Conservation (phyloP, 1,140 invertebrate genomes). For the Bombus pascuorum region DNA sequence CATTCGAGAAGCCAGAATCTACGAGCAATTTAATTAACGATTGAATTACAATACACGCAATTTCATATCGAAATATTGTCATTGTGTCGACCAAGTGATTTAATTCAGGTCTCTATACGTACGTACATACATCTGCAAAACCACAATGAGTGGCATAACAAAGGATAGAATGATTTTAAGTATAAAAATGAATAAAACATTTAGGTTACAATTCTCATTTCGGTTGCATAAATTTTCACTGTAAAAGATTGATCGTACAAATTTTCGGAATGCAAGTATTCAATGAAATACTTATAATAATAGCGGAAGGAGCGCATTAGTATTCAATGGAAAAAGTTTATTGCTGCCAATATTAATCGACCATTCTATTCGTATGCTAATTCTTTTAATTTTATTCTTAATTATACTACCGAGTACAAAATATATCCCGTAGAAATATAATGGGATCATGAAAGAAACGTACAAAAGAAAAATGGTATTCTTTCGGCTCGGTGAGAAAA, state of each 20-base stretch:
- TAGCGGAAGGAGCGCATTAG: no score
- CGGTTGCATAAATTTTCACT: no score
- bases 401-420: no score
- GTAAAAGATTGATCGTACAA: no score
- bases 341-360: no score
- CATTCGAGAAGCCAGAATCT: neutral
- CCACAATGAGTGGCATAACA: neutral
- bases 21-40: constrained; percentile 5
- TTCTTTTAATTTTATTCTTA: no score
- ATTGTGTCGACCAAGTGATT: neutral
- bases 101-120: neutral
- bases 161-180: neutral
- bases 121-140: neutral
- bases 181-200: neutral
- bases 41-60: neutral
- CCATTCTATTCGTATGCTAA: no score
- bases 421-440: no score
- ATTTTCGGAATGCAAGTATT: no score
- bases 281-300: no score
- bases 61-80: neutral
- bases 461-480: neutral
- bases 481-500: neutral
- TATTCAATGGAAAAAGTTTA: no score
- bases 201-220: neutral
- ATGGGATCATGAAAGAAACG: no score